Evolutionary conservation across 2,888 invertebrate species (phyloP).

Genomic region (Orchesella flavescens): DNA sequence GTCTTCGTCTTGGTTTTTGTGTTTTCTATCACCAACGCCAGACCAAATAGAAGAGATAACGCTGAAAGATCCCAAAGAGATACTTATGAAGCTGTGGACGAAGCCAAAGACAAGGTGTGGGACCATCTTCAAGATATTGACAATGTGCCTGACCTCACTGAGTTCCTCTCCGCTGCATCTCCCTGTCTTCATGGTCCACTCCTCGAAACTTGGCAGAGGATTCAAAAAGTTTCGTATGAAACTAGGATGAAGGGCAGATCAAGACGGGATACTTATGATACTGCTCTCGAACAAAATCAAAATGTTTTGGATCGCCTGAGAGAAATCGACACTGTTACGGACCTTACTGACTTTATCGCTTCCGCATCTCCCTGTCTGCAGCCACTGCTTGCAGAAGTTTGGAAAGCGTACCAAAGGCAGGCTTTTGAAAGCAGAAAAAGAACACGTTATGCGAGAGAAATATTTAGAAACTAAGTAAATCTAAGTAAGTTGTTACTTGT

Average conservation of each 20-base stretch:
- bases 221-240: constrained; percentile 41
- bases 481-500: no score
- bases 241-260: neutral
- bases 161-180: constrained; percentile 43
- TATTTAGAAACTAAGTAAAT: neutral
- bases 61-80: neutral
- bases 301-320: constrained; percentile 35
- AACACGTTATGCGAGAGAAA: constrained; percentile 24
- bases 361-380: constrained; percentile 53
- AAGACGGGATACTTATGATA: no score
- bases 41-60: neutral
- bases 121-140: constrained; percentile 49
- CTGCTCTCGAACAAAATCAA: neutral
- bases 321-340: constrained; percentile 43
- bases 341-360: constrained; percentile 39
- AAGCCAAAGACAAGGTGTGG: constrained; percentile 7
- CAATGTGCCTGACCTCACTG: constrained; percentile 18
- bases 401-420: constrained; percentile 50
- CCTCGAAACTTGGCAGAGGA: constrained; percentile 47
- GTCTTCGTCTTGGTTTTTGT: neutral
- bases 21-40: neutral
- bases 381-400: constrained; percentile 45
- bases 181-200: constrained; percentile 51
- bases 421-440: constrained; percentile 32
- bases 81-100: neutral